Evolutionary conservation across 2,113 vertebrate genomes (phyloP), one percentile per base, ranked within the genome.

Genomic region (Pygoscelis adeliae): DNA sequence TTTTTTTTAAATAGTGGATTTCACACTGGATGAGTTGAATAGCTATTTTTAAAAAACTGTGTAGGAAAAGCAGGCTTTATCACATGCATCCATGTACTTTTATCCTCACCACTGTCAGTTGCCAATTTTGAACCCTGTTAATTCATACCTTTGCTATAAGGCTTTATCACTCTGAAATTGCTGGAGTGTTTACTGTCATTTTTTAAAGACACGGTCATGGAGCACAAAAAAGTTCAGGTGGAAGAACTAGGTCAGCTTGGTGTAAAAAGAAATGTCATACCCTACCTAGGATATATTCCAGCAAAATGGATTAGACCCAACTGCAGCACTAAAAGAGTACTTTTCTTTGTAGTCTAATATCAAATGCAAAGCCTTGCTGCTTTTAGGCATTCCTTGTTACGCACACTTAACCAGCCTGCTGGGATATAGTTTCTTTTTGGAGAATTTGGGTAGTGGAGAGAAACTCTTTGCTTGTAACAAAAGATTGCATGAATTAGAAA

Each of bases 141-240:
- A 38, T 74, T 71, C 65, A n/a, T 20, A 3, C 46, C 50, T 30
- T 62, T 0, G 0, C 38, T 32, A 0, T 15, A 15, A 21, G 30
- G 66, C 42, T 73, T 56, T 12, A 10, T 69, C 56, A 1, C 47
- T 69, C 53, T 53, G 83, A 36, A 59, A 13, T 18, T 59, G 5
- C 58, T 55, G 81, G 32, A 38, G 18, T 1, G 0, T 49, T 77
- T 47, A 15, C 80, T 42, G 21, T 9, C 16, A 3, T 7, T 46
- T 61, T 67, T n/a, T 21, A 49, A 44, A 52, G 46, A 14, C 20
- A 11, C 0, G 4, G 26, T 32, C n/a, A 13, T 0, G 3, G 49
- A 36, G 5, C 49, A 53, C 32, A 21, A 19, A 74, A 46, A 40
- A 3, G 17, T 49, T 63, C 52, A 30, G 27, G 40, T 63, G 40